Base-by-base conservation (phyloP, 2,888 invertebrate species). In the Eristalis tenax region DNA sequence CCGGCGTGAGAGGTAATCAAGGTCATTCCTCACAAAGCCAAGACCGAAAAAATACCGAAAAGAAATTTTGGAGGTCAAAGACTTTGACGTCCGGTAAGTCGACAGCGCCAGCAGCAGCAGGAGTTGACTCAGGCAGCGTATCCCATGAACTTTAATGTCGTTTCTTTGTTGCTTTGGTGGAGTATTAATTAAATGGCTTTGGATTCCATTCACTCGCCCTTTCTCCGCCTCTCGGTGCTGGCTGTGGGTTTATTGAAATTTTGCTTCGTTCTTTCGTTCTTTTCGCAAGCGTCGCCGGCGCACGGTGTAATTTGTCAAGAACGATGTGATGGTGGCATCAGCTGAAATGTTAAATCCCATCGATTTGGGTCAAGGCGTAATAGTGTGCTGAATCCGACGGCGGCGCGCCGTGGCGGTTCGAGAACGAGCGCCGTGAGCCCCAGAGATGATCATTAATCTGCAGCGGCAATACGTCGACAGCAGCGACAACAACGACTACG, bases 341-440 rank as follows among this genome's bases (percentile, higher is more conserved):
- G 32, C 71, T 77, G 77, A 85, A 50, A 77, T 73, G 77, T 73
- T 26, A 79, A 77, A 73, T 77, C 68, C 73, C 76, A 64, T 57
- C 73, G 77, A 85, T 81, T 85, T 81, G 76, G 85, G 85, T 85
- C 85, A 85, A 85, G 81, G 85, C 81, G 65, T 70, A 64, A 68
- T 18, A 61, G 32, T 68, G 59, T 83, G 70, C 61, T 68, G 35
- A 63, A 59, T 76, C 64, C 23, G 40, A 64, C 32, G 32, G 32
- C 32, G 32, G 32, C 32, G 26, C 26, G 26, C 4, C 26, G 32
- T 32, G 11, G 40, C 26, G 73, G 70, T 22, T 70, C 50, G 23
- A 68, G 71, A 76, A 68, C 63, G 63, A 15, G 50, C 50, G 64
- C 32, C 32, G 32, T 32, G 32, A 32, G 32, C 32, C 32, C 32